Evolutionary conservation across 2,888 invertebrate species (phyloP).

Genomic region (Notodonta dromedarius): DNA sequence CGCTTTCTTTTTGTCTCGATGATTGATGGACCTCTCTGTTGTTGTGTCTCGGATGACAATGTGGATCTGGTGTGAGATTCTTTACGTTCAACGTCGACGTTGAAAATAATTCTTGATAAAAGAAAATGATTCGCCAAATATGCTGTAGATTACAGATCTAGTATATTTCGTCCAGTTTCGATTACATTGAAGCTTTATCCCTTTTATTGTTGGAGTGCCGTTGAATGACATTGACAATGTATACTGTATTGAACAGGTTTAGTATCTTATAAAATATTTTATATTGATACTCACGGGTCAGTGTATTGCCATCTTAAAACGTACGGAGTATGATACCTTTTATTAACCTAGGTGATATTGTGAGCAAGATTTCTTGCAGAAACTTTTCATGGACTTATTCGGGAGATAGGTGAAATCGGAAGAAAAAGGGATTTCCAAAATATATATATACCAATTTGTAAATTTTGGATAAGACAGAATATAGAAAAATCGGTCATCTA

Average conservation of each 20-base stretch:
- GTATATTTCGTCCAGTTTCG: background rate
- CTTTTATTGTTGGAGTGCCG: background rate
- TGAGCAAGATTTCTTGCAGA: no score
- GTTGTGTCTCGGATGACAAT: constrained; percentile 54
- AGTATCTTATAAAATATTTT: background rate
- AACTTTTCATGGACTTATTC: no score
- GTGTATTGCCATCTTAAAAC: background rate
- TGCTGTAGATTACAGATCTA: background rate
- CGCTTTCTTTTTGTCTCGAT: constrained; percentile 65
- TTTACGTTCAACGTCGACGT: constrained; percentile 36
- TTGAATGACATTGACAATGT: background rate
- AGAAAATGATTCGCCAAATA: constrained; percentile 11
- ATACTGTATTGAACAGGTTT: background rate
- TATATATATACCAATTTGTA: no score
- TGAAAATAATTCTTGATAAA: constrained; percentile 13
- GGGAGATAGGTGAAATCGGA: no score
- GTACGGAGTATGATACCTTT: no score
- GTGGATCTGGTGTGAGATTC: constrained; percentile 52
- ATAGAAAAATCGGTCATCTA: background rate
- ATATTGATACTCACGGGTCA: background rate
- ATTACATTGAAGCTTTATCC: background rate
- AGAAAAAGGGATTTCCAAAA: no score
- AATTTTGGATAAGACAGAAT: no score
- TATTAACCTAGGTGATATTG: no score
- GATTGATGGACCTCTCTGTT: constrained; percentile 65